Base-by-base conservation (phyloP, 2,797 vertebrate species). In the Spheniscus humboldti region DNA sequence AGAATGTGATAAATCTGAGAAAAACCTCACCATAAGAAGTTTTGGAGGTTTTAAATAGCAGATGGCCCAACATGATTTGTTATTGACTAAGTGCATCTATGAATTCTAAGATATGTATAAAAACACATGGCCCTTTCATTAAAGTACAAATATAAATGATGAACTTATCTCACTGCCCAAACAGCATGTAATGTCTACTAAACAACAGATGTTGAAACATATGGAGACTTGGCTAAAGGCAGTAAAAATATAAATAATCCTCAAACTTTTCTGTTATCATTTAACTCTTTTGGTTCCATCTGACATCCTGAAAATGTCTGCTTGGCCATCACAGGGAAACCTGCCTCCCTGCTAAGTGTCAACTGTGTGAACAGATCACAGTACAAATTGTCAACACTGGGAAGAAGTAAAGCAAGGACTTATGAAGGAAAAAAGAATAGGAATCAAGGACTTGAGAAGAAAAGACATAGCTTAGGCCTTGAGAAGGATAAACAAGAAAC, bases 191-290 rank as follows among this genome's bases (percentile, higher is more conserved):
- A 64, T 47, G 17, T 69, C 75, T 94, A 56, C 69, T 89, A 88
- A 94, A 91, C 39, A 92, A 64, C 72, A 94, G 68, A 73, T 92
- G 35, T 74, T 88, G 59, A 91, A 91, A 92, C 63, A 86, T 84
- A 86, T 28, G 79, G 66, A 93, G 57, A 67, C 37, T 48, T 33
- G 52, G 62, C 25, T 89, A 67, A 89, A 76, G 77, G 39, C 39
- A 9, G 7, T 71, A 74, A 92, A 92, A 86, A n/a, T 30, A 85
- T 43, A 86, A 93, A 90, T 57, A 67, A 84, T 89, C 57, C 31
- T 78, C 57, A 77, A 80, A 41, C 1, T 83, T 94, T 89, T 92
- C 60, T 77, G 63, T 71, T 92, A 81, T 47, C 19, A 31, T 87
- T 89, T 86, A 90, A 91, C 43, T 86, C n/a, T 56, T 74, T 74